Evolutionary conservation across 2,888 invertebrate species (phyloP).

Genomic region (Agriopis marginaria): DNA sequence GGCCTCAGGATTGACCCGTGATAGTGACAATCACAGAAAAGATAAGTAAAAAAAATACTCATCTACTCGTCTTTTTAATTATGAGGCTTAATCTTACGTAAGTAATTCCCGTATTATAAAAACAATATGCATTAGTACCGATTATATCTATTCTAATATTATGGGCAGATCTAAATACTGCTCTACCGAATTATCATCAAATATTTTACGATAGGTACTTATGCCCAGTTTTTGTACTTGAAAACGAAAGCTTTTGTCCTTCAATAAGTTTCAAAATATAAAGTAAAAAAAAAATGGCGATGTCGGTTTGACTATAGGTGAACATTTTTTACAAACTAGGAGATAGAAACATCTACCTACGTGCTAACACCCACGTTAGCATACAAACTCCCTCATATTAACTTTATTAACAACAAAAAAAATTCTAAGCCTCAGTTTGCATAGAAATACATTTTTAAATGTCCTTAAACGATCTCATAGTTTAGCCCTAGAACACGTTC

Average conservation of each 20-base stretch:
- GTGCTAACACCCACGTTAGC: not conserved
- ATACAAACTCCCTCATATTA: not conserved
- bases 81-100: too few species aligned
- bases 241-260: not conserved
- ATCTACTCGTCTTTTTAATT: too few species aligned
- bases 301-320: not conserved
- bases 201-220: not conserved
- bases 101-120: too few species aligned
- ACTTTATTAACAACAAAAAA: not conserved
- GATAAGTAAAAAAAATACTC: too few species aligned
- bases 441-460: not conserved
- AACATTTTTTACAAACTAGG: not conserved
- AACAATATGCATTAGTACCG: too few species aligned
- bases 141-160: too few species aligned
- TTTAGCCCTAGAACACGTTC: constrained; percentile 24
- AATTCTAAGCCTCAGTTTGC: not conserved
- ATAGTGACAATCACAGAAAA: too few species aligned
- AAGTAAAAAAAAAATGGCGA: not conserved
- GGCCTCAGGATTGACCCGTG: too few species aligned
- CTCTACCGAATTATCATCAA: too few species aligned
- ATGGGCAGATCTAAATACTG: too few species aligned
- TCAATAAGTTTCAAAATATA: not conserved
- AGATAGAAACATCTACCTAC: not conserved
- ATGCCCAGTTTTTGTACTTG: not conserved
- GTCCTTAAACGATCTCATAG: constrained; percentile 1